phyloP scores from a whole-genome alignment of 2,888 invertebrate species.

The Ferdinandea cuprea region DNA sequence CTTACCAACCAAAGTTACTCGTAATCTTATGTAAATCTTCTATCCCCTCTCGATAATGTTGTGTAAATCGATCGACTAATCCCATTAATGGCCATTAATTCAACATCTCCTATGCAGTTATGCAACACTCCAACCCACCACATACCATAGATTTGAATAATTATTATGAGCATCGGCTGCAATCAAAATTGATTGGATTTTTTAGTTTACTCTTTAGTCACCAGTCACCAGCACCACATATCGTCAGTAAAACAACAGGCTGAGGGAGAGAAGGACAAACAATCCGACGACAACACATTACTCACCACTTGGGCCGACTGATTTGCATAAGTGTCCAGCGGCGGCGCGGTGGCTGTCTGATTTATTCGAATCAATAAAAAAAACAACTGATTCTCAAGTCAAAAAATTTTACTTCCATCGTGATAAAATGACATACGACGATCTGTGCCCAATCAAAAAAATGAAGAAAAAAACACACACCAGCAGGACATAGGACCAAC shows the following conservation, averaged over 20 bases:
- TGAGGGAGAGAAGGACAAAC: slow-evolving; percentile 20
- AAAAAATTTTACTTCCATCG: slow-evolving; percentile 1
- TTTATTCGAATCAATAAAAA: slow-evolving; percentile 40
- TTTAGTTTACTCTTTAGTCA: background rate
- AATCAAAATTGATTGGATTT: slow-evolving; percentile 55
- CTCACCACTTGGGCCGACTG: slow-evolving; percentile 35
- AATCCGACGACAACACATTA: slow-evolving; percentile 40
- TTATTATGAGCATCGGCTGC: slow-evolving; percentile 26
- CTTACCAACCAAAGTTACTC: slow-evolving; percentile 6
- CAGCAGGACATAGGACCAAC: background rate
- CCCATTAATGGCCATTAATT: slow-evolving; percentile 43
- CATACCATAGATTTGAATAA: slow-evolving; percentile 17
- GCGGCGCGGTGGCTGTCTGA: background rate
- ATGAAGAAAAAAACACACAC: no score
- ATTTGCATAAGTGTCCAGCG: slow-evolving; percentile 45
- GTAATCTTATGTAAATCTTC: slow-evolving; percentile 18
- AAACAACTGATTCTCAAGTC: slow-evolving; percentile 1
- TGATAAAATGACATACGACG: slow-evolving; percentile 45
- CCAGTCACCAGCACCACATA: background rate
- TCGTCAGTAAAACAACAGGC: slow-evolving; percentile 15
- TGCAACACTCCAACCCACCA: slow-evolving; percentile 7
- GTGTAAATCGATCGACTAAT: slow-evolving; percentile 29
- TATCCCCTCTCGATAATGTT: slow-evolving; percentile 22
- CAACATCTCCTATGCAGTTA: slow-evolving; percentile 4
- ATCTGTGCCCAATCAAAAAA: slow-evolving; percentile 14